Evolutionary conservation across 2,888 invertebrate species (phyloP), one percentile per base, ranked within the genome.

Genomic region (Diarsia dahlii): DNA sequence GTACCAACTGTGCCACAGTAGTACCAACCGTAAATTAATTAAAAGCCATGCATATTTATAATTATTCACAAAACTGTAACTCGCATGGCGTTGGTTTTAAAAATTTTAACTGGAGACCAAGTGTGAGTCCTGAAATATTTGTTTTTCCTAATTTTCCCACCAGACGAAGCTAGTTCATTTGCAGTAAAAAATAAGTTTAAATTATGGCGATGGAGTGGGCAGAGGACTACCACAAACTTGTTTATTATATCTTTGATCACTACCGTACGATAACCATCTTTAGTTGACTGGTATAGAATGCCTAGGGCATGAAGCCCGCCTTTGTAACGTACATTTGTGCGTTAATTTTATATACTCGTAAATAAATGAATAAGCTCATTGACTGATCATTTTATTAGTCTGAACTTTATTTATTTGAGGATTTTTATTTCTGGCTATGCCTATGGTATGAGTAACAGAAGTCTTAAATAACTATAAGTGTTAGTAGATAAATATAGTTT

Each of bases 11-110:
- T 28, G 18, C 39, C 45, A 20, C 28, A 52, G 28, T 28, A 62
- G 6, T 28, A 10, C 15, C 69, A 28, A 69, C 69, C n/a, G 54
- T 45, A 46, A 10, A 56, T 48, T 65, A 81, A 81, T 81, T 64
- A 60, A 64, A 13, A 81, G 8, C 28, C 10, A n/a, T 10, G 34
- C 23, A 28, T 20, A 18, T n/a, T 5, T 74, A 50, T 56, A 23
- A 46, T 20, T 20, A 46, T 20, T 10, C 12, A n/a, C 13, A 46
- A 54, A 39, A 39, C n/a, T 23, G 23, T 28, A 50, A 12, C 8
- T 28, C 18, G 15, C 28, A 3, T 9, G 18, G 23, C 28, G 58
- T 28, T 28, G 28, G 18, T 28, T 58, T 28, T 28, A n/a, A 28
- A 4, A 12, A 1, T 8, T 15, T 58, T 13, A 56, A 23, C 8